Conservation (phyloP, 2,888 invertebrate genomes). For the Philaethria dido region DNA sequence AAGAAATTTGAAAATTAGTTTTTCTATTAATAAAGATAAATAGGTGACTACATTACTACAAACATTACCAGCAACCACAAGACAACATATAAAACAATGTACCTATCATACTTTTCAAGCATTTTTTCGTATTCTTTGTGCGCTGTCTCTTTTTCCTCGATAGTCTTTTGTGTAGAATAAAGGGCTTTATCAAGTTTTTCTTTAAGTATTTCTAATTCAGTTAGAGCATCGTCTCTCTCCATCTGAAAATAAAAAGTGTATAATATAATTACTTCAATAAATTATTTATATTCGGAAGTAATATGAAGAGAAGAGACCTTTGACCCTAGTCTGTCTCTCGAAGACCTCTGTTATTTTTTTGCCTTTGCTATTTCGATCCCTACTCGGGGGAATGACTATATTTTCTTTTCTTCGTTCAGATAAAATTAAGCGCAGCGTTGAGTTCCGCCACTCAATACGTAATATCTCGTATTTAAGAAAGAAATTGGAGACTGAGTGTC, state of each 20-base stretch:
- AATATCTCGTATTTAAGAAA: too few relatives aligned
- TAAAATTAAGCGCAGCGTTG: too few relatives aligned
- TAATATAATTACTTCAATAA: not conserved
- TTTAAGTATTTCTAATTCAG: slow-evolving; percentile 93
- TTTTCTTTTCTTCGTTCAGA: too few relatives aligned
- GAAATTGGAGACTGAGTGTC: too few relatives aligned
- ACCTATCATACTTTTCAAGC: slow-evolving; percentile 96
- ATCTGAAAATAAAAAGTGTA: slow-evolving; percentile 79
- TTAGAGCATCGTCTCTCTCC: slow-evolving; percentile 93
- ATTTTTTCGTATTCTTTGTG: slow-evolving; percentile 96
- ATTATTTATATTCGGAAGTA: too few relatives aligned
- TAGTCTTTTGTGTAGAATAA: slow-evolving; percentile 90
- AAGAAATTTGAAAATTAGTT: slow-evolving; percentile 17
- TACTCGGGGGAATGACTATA: too few relatives aligned
- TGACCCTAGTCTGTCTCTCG: too few relatives aligned
- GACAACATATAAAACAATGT: slow-evolving; percentile 70
- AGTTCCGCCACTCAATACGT: too few relatives aligned
- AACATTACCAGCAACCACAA: slow-evolving; percentile 70
- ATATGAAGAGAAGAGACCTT: too few relatives aligned
- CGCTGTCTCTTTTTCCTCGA: slow-evolving; percentile 94
- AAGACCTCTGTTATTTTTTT: too few relatives aligned
- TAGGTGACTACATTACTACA: slow-evolving; percentile 42
- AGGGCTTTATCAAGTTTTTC: slow-evolving; percentile 95
- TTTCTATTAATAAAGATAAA: slow-evolving; percentile 18
- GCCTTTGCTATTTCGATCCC: too few relatives aligned